Evolutionary conservation across 2,888 invertebrate species (phyloP).

Genomic region (Diaperis boleti): DNA sequence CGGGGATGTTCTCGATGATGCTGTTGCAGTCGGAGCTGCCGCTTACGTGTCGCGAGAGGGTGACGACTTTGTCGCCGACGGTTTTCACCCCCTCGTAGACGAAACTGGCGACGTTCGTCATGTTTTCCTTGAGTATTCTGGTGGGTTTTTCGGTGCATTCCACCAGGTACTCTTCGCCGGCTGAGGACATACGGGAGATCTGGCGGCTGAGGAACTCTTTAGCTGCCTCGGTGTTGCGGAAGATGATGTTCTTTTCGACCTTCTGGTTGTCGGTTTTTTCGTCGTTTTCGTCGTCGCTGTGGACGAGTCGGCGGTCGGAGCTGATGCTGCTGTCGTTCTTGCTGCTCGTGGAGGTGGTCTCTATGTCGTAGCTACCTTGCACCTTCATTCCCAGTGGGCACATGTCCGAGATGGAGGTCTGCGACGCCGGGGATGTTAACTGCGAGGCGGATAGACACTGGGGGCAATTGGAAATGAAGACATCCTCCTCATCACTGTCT

Average conservation of each 20-base stretch:
- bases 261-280: slow-evolving; percentile 50
- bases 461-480: slow-evolving; percentile 76
- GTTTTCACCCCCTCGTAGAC: slow-evolving; percentile 83
- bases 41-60: slow-evolving; percentile 79
- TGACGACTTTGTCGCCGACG: slow-evolving; percentile 80
- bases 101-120: slow-evolving; percentile 78
- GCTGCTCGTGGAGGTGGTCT: slow-evolving; percentile 58
- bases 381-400: slow-evolving; percentile 74
- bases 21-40: slow-evolving; percentile 77
- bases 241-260: slow-evolving; percentile 71
- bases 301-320: slow-evolving; percentile 43
- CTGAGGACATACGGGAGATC: slow-evolving; percentile 59
- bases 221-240: slow-evolving; percentile 84
- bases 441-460: slow-evolving; percentile 73
- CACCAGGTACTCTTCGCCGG: slow-evolving; percentile 76
- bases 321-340: slow-evolving; percentile 55
- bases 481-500: slow-evolving; percentile 73
- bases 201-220: slow-evolving; percentile 81
- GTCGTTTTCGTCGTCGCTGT: slow-evolving; percentile 59
- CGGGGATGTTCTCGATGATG: slow-evolving; percentile 54
- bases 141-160: slow-evolving; percentile 77
- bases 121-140: slow-evolving; percentile 79
- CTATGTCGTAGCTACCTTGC: slow-evolving; percentile 65
- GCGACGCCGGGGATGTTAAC: slow-evolving; percentile 71
- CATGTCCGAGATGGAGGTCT: slow-evolving; percentile 74